Percentiles rank a stretch among this genome's conserved stretches.
Conservation (phyloP, 2,888 invertebrate species). For the Drosophila phalerata region DNA sequence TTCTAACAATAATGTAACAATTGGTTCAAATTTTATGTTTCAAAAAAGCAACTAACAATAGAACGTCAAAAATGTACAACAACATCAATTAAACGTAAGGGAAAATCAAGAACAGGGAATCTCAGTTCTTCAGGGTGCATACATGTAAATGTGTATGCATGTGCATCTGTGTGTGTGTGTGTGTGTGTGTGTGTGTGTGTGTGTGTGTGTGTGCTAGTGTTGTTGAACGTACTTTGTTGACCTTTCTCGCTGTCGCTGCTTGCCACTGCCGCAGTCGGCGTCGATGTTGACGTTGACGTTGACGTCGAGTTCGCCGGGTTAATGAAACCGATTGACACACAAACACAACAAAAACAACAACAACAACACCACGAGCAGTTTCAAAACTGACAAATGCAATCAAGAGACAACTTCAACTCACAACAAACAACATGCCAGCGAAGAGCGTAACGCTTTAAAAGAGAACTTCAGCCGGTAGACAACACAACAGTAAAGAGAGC, state of each 20-base stretch:
- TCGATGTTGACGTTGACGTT: slow-evolving; percentile 3
- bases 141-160: not conserved
- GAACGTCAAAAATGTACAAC: no score
- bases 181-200: slow-evolving; percentile 1
- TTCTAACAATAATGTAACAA: no score
- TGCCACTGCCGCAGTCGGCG: slow-evolving; percentile 23
- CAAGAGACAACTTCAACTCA: slow-evolving; percentile 33
- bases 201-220: slow-evolving; percentile 27
- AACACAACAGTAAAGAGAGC: slow-evolving; percentile 15
- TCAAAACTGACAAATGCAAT: slow-evolving; percentile 45
- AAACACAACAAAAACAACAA: slow-evolving; percentile 49
- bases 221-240: slow-evolving; percentile 81
- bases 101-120: no score
- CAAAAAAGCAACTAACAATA: no score
- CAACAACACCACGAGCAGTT: slow-evolving; percentile 22
- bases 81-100: no score
- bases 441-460: slow-evolving; percentile 16
- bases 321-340: slow-evolving; percentile 85
- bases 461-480: not conserved
- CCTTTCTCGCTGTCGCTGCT: slow-evolving; percentile 65
- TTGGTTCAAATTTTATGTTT: no score
- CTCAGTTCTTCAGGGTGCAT: slow-evolving; percentile 15
- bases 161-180: slow-evolving; percentile 16
- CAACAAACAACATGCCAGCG: slow-evolving; percentile 23
- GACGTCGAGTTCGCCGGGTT: slow-evolving; percentile 76